A percentile compares a stretch with the other conserved stretches of the same genome.
Evolutionary conservation across 2,113 vertebrate genomes (phyloP).

Genomic region (Uria aalge): DNA sequence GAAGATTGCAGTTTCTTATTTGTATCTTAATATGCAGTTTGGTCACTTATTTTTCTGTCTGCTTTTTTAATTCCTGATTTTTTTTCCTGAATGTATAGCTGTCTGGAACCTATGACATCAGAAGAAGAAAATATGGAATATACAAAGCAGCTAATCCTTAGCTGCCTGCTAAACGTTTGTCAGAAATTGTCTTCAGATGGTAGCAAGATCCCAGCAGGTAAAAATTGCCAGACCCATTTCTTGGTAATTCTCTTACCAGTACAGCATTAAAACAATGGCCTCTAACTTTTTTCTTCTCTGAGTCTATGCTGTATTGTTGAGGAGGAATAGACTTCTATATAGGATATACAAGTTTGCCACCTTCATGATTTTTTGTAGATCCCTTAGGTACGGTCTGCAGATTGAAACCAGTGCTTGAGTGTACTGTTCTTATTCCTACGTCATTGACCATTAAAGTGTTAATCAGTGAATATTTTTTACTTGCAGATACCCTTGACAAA

Average conservation of each 20-base stretch:
- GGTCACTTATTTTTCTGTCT: background rate
- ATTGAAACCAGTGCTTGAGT: background rate
- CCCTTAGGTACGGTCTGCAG: background rate
- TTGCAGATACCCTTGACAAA: constrained; percentile 84
- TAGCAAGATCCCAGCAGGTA: constrained; percentile 77
- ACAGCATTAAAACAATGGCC: background rate
- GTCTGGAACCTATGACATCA: constrained; percentile 73
- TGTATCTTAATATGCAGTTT: background rate
- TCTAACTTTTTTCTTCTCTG: background rate
- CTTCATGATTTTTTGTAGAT: background rate
- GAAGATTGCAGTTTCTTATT: background rate
- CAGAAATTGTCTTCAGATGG: constrained; percentile 82
- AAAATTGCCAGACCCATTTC: background rate
- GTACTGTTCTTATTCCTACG: background rate
- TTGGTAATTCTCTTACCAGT: background rate
- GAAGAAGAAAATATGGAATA: constrained; percentile 87
- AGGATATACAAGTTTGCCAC: background rate
- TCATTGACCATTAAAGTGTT: background rate
- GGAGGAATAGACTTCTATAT: background rate
- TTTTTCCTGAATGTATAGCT: constrained; percentile 70
- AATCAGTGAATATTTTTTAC: background rate
- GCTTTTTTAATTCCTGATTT: background rate
- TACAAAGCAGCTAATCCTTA: constrained; percentile 92
- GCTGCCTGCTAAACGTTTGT: constrained; percentile 88
- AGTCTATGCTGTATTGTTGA: background rate